Evolutionary conservation across 2,113 vertebrate genomes (phyloP).

Genomic region (Brienomyrus brachyistius): DNA sequence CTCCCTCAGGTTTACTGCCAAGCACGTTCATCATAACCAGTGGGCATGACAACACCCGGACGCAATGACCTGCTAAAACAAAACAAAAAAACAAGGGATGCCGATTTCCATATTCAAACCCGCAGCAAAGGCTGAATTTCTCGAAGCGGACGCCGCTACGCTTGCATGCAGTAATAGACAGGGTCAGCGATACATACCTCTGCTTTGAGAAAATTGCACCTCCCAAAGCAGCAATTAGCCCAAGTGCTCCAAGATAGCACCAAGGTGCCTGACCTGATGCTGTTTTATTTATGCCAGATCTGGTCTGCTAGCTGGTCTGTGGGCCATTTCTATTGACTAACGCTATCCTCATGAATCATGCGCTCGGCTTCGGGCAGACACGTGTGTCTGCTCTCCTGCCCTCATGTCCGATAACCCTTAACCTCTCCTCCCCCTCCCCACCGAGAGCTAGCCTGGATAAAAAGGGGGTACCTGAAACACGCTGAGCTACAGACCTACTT

Average conservation of each 20-base stretch:
- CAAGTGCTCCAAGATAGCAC: background rate
- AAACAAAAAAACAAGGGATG: constrained; percentile 17
- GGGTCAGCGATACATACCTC: background rate
- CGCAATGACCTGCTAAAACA: constrained; percentile 21
- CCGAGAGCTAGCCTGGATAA: background rate
- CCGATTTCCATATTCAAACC: constrained; percentile 19
- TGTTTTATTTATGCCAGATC: background rate
- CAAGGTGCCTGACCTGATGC: background rate
- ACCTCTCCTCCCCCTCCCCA: background rate
- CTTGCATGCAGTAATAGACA: background rate
- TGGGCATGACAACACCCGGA: constrained; percentile 28
- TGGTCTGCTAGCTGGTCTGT: background rate
- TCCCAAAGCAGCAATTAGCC: background rate
- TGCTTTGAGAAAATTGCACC: background rate
- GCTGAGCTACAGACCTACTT: background rate
- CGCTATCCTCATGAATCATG: background rate
- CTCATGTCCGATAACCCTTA: background rate
- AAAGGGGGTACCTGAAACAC: background rate
- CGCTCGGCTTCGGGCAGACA: background rate
- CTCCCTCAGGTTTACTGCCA: constrained; percentile 23
- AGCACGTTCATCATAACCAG: constrained; percentile 23
- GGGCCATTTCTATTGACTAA: background rate
- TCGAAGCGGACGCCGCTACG: background rate
- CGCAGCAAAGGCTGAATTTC: background rate
- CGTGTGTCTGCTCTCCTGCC: background rate